phyloP scores from a whole-genome alignment of 2,797 vertebrate genomes.

The Halcyon chelicuti region DNA sequence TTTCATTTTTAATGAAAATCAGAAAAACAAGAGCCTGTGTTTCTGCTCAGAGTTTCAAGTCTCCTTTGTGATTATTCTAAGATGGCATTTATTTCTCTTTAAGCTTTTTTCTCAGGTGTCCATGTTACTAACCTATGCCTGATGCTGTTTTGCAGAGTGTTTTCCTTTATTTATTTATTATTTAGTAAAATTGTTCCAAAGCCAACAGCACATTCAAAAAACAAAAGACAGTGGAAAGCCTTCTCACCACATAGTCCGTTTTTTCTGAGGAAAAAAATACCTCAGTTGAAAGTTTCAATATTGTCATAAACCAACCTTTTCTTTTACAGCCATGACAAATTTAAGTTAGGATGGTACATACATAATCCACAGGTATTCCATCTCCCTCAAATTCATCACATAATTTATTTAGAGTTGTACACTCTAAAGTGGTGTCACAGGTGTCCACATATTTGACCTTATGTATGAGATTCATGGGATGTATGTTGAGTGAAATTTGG shows the following conservation, averaged over 20 bases:
- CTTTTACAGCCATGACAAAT: neutral
- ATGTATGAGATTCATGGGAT: neutral
- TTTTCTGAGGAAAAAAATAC: neutral
- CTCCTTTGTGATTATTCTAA: neutral
- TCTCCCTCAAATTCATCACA: neutral
- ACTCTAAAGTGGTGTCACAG: neutral
- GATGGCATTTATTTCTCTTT: neutral
- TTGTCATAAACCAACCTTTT: neutral
- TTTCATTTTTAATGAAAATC: neutral
- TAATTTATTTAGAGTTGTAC: neutral
- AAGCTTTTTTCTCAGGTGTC: neutral
- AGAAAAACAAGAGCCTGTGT: neutral
- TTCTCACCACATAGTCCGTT: rapidly evolving
- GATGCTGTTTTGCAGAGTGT: neutral
- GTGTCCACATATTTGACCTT: neutral
- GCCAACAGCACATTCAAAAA: neutral
- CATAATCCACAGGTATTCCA: neutral
- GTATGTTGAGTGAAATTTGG: neutral
- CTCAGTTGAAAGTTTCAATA: neutral
- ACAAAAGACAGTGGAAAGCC: neutral
- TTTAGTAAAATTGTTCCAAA: neutral
- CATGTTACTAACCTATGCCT: neutral
- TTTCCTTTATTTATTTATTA: neutral
- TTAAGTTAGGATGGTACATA: neutral
- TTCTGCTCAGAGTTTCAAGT: neutral